Conservation (phyloP, 2,888 invertebrate species). For the Eristalinus aeneus region DNA sequence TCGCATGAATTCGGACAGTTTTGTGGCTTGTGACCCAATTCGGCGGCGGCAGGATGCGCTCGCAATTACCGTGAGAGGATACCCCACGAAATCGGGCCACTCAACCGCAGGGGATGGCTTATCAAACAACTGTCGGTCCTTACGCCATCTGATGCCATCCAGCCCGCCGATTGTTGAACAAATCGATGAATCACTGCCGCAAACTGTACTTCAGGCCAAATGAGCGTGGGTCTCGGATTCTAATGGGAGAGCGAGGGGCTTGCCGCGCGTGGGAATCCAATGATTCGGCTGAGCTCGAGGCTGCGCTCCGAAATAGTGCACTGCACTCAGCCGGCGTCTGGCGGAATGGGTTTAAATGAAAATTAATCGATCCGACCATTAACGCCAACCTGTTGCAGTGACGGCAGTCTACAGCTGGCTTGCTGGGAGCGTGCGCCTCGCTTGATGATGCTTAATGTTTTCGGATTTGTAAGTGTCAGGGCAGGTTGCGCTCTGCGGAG, state of each 20-base stretch:
- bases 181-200: neutral
- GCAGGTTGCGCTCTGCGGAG: neutral
- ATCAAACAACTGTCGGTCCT: neutral
- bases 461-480: constrained; percentile 60
- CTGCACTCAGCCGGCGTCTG: neutral
- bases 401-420: neutral
- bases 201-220: neutral
- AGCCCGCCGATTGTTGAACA: neutral
- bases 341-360: constrained; percentile 35
- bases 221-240: neutral
- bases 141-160: neutral
- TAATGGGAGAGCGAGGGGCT: neutral
- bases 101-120: neutral
- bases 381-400: constrained; percentile 59
- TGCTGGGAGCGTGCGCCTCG: constrained; percentile 18
- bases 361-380: constrained; percentile 60
- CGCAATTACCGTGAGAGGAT: neutral
- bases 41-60: neutral
- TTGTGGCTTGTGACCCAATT: neutral
- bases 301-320: constrained; percentile 16
- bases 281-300: constrained; percentile 9
- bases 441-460: constrained; percentile 62
- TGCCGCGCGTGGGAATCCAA: constrained; percentile 45
- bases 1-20: constrained; percentile 12
- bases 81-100: neutral